Evolutionary conservation across 2,888 invertebrate species (phyloP), one percentile per base, ranked within the genome.

Genomic region (Pandemis heparana): DNA sequence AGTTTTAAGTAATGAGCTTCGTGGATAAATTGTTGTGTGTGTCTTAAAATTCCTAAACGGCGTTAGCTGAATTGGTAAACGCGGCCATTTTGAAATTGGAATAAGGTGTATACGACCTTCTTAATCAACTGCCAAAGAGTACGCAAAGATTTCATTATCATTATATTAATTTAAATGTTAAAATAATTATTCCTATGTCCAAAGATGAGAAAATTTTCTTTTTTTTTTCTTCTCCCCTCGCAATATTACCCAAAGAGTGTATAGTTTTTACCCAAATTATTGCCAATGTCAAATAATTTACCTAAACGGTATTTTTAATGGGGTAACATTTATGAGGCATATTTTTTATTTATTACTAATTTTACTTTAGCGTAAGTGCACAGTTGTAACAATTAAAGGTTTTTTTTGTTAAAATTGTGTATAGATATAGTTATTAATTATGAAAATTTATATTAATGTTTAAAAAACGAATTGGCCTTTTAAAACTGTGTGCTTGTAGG

Each of bases 401-500:
- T 65, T 74, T 70, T 71, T 39, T 53, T 71, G 70, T 63, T 75
- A 63, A 70, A 65, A 75, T 71, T 71, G 66, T 71, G 53, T 59
- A 71, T 71, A 66, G 61, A 46, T 41, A 14, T 69, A 66, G 16
- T 66, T 64, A 67, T 59, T 71, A 70, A 72, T 67, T 59, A 64
- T 61, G 74, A 73, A 70, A 75, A 71, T 74, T 76, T 71, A 76
- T 75, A 76, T 75, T 73, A 64, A 73, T 73, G 68, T 10, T 56
- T 68, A 72, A 70, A 79, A 75, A 79, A 80, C 79, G 85, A 87
- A 91, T 92, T 91, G 92, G 92, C 92, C 93, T 92, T 93, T 88
- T 79, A 85, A 87, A 88, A 85, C 84, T 76, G 92, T 86, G 94
- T 93, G 94, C 92, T 93, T 91, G 88, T 79, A 74, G 94, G 92